A percentile compares a stretch with the other conserved stretches of the same genome.
phyloP scores from a whole-genome alignment of 2,113 vertebrate genomes.

The Promerops cafer region DNA sequence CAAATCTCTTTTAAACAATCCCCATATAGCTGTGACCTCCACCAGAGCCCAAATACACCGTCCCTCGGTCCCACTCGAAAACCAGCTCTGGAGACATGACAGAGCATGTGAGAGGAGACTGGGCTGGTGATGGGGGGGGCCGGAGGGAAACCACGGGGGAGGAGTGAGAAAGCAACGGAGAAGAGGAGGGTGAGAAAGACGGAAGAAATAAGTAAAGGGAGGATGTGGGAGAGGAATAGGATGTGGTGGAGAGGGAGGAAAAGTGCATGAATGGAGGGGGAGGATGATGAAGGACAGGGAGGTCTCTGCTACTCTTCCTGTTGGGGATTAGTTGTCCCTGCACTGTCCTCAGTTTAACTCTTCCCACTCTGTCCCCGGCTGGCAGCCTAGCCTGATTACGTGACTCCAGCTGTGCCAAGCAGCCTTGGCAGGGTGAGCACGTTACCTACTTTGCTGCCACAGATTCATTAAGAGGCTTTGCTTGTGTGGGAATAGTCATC shows the following conservation, averaged over 20 bases:
- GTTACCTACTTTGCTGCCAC: slow-evolving; percentile 60
- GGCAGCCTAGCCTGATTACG: slow-evolving; percentile 36
- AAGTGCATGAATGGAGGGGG: not conserved
- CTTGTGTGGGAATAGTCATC: slow-evolving; percentile 63
- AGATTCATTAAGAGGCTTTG: slow-evolving; percentile 72
- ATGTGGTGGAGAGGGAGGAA: not conserved
- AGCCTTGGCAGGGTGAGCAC: slow-evolving; percentile 48
- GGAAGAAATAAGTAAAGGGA: not conserved
- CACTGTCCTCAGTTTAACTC: slow-evolving; percentile 53
- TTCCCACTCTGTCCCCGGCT: not conserved
- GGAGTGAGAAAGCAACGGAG: not conserved
- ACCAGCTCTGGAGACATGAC: slow-evolving; percentile 27
- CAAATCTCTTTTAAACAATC: slow-evolving; percentile 72
- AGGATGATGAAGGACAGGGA: slow-evolving; percentile 6
- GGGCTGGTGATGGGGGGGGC: not conserved
- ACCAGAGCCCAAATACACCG: slow-evolving; percentile 38
- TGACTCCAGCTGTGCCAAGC: slow-evolving; percentile 66
- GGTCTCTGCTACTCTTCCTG: slow-evolving; percentile 5
- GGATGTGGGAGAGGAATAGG: not conserved
- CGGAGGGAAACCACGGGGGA: not conserved
- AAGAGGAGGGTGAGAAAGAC: not conserved
- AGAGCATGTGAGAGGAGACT: not conserved
- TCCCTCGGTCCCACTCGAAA: slow-evolving; percentile 15
- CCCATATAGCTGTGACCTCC: slow-evolving; percentile 64
- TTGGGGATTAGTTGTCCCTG: slow-evolving; percentile 29